Evolutionary conservation across 2,888 invertebrate species (phyloP).

Genomic region (Diogma glabrata): DNA sequence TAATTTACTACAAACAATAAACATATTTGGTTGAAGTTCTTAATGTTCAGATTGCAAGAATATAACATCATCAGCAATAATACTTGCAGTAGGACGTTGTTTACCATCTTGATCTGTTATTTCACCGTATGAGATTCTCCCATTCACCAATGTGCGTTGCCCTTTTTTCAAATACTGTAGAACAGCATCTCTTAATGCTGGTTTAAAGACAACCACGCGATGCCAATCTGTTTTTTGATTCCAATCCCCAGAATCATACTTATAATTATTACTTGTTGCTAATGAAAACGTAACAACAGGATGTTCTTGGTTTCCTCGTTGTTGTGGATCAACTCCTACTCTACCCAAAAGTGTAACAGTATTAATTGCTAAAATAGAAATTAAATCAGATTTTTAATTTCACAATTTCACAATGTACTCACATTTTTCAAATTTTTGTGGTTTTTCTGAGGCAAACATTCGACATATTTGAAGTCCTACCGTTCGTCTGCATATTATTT

Average conservation of each 20-base stretch:
- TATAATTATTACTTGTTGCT: conserved; percentile 80
- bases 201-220: conserved; percentile 75
- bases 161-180: conserved; percentile 75
- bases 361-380: conserved; percentile 53
- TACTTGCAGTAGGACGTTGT: conserved; percentile 57
- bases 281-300: conserved; percentile 82
- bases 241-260: conserved; percentile 64
- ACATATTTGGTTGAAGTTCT: too few species aligned
- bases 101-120: conserved; percentile 66
- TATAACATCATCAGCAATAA: conserved; percentile 79
- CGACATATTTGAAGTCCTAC: too few species aligned
- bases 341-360: conserved; percentile 74
- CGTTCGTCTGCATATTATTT: too few species aligned
- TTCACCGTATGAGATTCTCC: conserved; percentile 75
- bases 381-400: background rate
- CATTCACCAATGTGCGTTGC: conserved; percentile 69
- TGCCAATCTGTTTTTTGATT: conserved; percentile 89
- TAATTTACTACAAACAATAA: too few species aligned
- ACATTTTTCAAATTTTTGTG: too few species aligned
- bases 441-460: too few species aligned
- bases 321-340: conserved; percentile 80
- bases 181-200: conserved; percentile 65
- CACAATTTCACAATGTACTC: too few species aligned
- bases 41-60: conserved; percentile 65
- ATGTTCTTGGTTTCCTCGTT: conserved; percentile 66